Conservation (phyloP, 2,113 vertebrate genomes). For the Centropus bengalensis region DNA sequence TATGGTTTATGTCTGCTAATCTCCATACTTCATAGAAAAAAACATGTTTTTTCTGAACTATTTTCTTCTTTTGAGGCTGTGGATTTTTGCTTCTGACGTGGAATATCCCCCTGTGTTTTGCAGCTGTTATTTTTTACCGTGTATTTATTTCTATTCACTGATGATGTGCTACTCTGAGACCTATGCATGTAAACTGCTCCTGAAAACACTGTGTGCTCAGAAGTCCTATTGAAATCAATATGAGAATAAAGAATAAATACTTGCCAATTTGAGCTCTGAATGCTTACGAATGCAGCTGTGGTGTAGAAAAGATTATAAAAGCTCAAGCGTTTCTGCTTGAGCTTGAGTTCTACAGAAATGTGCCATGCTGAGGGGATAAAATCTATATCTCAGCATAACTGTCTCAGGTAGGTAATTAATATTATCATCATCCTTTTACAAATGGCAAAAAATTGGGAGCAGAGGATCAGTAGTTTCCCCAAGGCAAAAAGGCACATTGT, state of each 20-base stretch:
- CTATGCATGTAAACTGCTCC: conserved; percentile 33
- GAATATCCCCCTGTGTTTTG: conserved; percentile 1
- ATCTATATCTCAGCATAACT: not conserved
- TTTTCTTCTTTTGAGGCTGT: conserved; percentile 15
- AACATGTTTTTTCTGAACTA: not conserved
- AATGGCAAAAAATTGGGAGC: not conserved
- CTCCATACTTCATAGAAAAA: not conserved
- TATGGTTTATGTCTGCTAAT: conserved; percentile 18
- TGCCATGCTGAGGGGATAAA: not conserved
- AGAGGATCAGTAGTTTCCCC: conserved; percentile 2
- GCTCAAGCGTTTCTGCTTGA: not conserved
- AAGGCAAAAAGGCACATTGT: not conserved
- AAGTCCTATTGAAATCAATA: conserved; percentile 50
- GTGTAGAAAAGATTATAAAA: not conserved
- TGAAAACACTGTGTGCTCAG: conserved; percentile 33
- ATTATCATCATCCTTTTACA: conserved; percentile 1
- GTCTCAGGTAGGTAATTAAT: conserved; percentile 46
- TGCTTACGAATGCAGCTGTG: conserved; percentile 19
- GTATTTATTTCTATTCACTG: conserved; percentile 45
- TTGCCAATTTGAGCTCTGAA: conserved; percentile 22
- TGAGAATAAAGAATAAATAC: conserved; percentile 43
- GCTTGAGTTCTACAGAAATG: not conserved
- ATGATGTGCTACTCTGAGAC: not conserved
- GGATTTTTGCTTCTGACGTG: not conserved
- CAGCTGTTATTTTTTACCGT: conserved; percentile 18